Evolutionary conservation across 2,797 vertebrate species (phyloP).

Genomic region (Thunnus albacares): DNA sequence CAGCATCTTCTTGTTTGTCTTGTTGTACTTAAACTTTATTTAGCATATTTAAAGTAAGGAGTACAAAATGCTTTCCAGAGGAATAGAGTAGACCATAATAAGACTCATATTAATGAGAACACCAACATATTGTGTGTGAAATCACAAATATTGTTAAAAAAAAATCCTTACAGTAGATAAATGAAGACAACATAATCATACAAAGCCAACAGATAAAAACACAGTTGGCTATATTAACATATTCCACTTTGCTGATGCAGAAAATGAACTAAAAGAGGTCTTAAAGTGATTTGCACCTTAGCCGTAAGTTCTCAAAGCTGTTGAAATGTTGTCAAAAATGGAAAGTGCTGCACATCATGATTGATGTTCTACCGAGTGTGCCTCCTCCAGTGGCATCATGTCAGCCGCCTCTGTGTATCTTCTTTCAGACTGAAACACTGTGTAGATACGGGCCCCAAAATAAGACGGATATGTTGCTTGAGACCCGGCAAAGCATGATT

Average conservation of each 20-base stretch:
- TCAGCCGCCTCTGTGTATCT: slow-evolving; percentile 60
- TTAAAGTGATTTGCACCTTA: slow-evolving; percentile 41
- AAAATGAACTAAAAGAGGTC: slow-evolving; percentile 5
- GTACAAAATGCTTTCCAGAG: background rate
- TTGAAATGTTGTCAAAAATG: slow-evolving; percentile 70
- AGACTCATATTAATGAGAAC: background rate
- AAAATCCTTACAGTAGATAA: background rate
- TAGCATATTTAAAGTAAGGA: background rate
- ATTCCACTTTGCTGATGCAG: slow-evolving; percentile 4
- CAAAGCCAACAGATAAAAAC: background rate
- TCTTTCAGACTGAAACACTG: slow-evolving; percentile 72
- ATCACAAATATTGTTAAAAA: background rate
- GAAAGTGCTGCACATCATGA: slow-evolving; percentile 60
- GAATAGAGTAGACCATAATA: background rate
- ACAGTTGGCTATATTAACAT: background rate
- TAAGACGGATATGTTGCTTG: slow-evolving; percentile 75
- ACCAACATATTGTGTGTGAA: background rate
- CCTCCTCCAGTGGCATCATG: slow-evolving; percentile 65
- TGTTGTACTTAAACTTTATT: background rate
- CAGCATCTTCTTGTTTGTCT: too few species aligned
- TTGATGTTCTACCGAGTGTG: slow-evolving; percentile 52
- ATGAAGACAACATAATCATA: background rate
- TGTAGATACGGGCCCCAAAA: slow-evolving; percentile 69
- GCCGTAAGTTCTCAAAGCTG: slow-evolving; percentile 36
- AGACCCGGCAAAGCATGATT: slow-evolving; percentile 76